Conservation (phyloP, 1,140 invertebrate genomes). For the Antheraea mylitta region DNA sequence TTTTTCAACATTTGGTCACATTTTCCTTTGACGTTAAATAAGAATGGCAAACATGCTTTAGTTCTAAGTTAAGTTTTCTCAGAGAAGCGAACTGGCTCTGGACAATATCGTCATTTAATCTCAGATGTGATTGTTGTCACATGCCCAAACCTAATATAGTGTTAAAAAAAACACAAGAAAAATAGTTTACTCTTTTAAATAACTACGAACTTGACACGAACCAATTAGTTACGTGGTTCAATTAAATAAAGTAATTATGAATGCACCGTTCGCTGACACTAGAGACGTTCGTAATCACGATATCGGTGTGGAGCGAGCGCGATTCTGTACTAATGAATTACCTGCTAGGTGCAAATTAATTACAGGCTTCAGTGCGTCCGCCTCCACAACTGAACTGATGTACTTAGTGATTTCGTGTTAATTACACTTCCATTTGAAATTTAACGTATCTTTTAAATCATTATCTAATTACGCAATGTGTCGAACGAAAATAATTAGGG, state of each 20-base stretch:
- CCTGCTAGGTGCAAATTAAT: constrained; percentile 33
- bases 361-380: constrained; percentile 24
- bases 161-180: not conserved
- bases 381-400: constrained; percentile 9
- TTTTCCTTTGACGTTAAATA: too few relatives aligned
- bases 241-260: constrained; percentile 40
- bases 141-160: too few relatives aligned
- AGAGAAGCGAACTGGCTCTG: too few relatives aligned
- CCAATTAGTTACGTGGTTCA: constrained; percentile 33
- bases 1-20: too few relatives aligned
- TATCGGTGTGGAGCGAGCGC: constrained; percentile 27
- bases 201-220: not conserved
- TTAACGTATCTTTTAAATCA: not conserved
- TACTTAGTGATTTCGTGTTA: constrained; percentile 23
- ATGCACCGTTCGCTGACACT: constrained; percentile 26
- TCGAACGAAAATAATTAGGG: too few relatives aligned
- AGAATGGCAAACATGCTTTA: too few relatives aligned
- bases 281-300: constrained; percentile 31
- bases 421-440: constrained; percentile 12
- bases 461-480: not conserved
- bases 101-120: too few relatives aligned
- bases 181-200: not conserved
- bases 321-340: constrained; percentile 33
- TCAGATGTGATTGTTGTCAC: too few relatives aligned
- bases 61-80: too few relatives aligned